A percentile compares a stretch with the other conserved stretches of the same genome.
Evolutionary conservation across 2,113 vertebrate genomes (phyloP).

Genomic region (Pluvialis apricaria): DNA sequence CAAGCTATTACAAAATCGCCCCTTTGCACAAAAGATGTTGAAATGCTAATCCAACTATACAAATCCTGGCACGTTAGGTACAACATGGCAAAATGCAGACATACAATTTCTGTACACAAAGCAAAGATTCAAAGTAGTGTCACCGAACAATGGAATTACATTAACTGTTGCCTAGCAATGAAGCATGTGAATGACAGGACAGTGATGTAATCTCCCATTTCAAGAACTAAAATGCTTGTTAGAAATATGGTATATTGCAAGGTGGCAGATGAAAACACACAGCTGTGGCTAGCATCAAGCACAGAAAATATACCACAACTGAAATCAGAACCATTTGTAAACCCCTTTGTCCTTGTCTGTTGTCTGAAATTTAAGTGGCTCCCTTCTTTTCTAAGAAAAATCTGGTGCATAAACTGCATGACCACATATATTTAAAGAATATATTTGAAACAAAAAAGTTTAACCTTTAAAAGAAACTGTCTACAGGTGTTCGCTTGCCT

Average conservation of each 20-base stretch:
- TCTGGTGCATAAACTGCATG: not conserved
- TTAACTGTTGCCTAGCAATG: conserved; percentile 42
- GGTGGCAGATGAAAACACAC: not conserved
- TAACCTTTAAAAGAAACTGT: not conserved
- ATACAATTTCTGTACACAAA: conserved; percentile 8
- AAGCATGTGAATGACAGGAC: not conserved
- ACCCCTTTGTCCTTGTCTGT: not conserved
- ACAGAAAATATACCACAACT: not conserved
- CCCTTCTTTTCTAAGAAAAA: not conserved
- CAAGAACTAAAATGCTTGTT: not conserved
- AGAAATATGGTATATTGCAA: not conserved
- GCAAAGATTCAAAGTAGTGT: conserved; percentile 8
- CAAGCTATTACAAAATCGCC: not conserved
- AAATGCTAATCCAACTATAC: not conserved
- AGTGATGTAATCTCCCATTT: not conserved
- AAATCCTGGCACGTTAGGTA: not conserved
- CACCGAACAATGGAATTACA: conserved; percentile 33
- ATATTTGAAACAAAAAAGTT: not conserved
- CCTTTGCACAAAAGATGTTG: not conserved
- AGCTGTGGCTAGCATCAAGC: not conserved
- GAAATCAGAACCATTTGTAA: not conserved
- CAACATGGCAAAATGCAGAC: not conserved
- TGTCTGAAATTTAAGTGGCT: not conserved
- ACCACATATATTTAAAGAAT: not conserved
- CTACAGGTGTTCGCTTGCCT: not conserved